Evolutionary conservation across 2,113 vertebrate genomes (phyloP).

Genomic region (Pseudolaguvia tuberculata): DNA sequence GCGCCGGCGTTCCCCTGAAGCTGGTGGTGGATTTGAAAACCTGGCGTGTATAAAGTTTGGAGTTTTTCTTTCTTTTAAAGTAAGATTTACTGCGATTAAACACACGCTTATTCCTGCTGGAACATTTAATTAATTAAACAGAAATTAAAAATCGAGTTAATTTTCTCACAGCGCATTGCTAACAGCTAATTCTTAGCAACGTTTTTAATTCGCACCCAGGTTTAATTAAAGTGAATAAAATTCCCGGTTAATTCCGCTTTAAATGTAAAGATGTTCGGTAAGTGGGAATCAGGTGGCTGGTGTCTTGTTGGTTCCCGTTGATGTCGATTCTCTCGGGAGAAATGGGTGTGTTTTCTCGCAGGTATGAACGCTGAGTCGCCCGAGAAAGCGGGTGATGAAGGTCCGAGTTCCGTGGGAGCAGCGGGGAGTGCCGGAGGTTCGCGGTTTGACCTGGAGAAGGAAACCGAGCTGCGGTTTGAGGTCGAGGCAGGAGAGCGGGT

Average conservation of each 20-base stretch:
- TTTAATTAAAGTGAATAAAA: neutral
- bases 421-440: conserved; percentile 58
- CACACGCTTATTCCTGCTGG: too few relatives aligned
- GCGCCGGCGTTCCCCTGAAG: neutral
- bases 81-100: neutral
- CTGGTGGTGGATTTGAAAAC: conserved; percentile 1
- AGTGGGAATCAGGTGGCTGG: neutral
- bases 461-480: conserved; percentile 95
- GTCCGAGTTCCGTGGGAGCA: conserved; percentile 46
- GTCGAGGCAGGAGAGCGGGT: conserved; percentile 86
- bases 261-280: neutral
- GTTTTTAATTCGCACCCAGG: neutral
- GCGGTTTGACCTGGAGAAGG: conserved; percentile 89
- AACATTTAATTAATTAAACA: neutral
- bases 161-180: too few relatives aligned
- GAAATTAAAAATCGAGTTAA: neutral
- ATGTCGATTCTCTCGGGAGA: neutral
- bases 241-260: too few relatives aligned
- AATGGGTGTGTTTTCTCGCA: neutral
- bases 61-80: neutral
- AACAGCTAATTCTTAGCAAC: neutral
- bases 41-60: neutral
- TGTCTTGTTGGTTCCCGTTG: neutral
- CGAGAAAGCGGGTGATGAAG: conserved; percentile 71
- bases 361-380: conserved; percentile 66